Percentiles rank a stretch among this genome's conserved stretches.
These are phyloP conservation scores for Champsocephalus esox DNA, from an alignment of 2,797 vertebrate genomes.

Conservation along the genomic window DNA sequence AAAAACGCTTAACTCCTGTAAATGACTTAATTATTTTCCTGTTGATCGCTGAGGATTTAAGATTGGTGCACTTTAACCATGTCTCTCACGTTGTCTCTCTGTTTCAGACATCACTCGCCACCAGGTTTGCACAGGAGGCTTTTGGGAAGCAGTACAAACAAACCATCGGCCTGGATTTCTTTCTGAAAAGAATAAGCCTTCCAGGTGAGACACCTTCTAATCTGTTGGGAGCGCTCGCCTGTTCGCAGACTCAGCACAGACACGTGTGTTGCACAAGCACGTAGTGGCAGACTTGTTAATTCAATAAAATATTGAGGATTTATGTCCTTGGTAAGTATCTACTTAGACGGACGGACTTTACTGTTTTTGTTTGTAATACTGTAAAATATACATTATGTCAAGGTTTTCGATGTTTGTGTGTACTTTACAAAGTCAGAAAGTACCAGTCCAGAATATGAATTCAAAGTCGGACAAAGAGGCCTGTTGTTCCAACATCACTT, in stretches of 20 bases:
- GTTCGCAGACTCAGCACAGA: constrained; percentile 42
- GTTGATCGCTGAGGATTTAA: constrained; percentile 23
- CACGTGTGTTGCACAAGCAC: constrained; percentile 43
- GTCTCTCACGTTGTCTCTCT: constrained; percentile 75
- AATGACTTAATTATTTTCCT: constrained; percentile 32
- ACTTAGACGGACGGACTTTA: neutral
- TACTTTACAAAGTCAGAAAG: constrained; percentile 25
- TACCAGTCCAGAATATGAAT: constrained; percentile 15
- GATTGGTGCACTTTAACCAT: constrained; percentile 36
- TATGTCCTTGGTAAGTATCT: constrained; percentile 11
- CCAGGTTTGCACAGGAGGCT: constrained; percentile 96
- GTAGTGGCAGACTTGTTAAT: constrained; percentile 19
- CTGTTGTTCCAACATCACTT: constrained; percentile 33
- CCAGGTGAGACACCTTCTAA: constrained; percentile 91
- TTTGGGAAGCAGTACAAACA: constrained; percentile 99
- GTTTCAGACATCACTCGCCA: constrained; percentile 97
- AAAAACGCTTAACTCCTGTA: constrained; percentile 27
- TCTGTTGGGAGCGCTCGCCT: constrained; percentile 62
- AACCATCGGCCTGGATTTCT: constrained; percentile 99
- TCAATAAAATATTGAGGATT: constrained; percentile 25
- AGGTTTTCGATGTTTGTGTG: constrained; percentile 15
- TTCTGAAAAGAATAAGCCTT: constrained; percentile 97
- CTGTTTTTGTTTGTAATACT: constrained; percentile 18
- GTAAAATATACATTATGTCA: neutral
- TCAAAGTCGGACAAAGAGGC: constrained; percentile 34